Base-by-base conservation (phyloP, 2,113 vertebrate species). In the Arothron firmamentum region DNA sequence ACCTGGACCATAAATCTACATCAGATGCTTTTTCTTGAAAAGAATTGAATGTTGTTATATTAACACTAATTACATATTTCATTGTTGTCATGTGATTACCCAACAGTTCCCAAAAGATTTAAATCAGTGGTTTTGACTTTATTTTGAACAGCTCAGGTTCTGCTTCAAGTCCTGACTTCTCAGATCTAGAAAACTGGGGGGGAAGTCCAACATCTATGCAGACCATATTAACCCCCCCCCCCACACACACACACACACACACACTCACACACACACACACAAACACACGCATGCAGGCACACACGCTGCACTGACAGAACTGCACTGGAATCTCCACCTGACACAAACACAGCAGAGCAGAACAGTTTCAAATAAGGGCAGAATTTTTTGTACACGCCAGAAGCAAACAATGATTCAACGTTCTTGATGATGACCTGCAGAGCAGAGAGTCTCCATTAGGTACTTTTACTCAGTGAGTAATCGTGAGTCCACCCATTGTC, bases 241-340 rank as follows among this genome's bases (percentile, higher is more conserved):
- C n/a, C n/a, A n/a, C n/a, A n/a, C n/a, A n/a, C n/a, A n/a, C n/a
- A n/a, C n/a, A n/a, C n/a, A n/a, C n/a, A n/a, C n/a, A n/a, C n/a
- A n/a, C n/a, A n/a, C n/a, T n/a, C n/a, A n/a, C n/a, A n/a, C n/a
- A n/a, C n/a, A n/a, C n/a, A n/a, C n/a, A n/a, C n/a, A n/a, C 34
- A 38, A 8, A 38, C 34, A 9, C 34, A 38, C 9, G 2, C 34
- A 9, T 5, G 5, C 28, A 31, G 3, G 8, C 28, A 42, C 4
- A 11, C 17, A 23, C 46, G 52, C 46, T 62, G 38, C 48, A 2
- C n/a, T 41, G 5, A 38, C 47, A 51, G 59, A 0, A 23, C 17
- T n/a, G 11, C 49, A 23, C 52, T 67, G 82, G 78, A 86, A 84
- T 82, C 67, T 49, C 75, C 75, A 50, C 47, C 52, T 52, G 42